phyloP scores from a whole-genome alignment of 1,140 invertebrate species.

The Cyclargus thomasi region DNA sequence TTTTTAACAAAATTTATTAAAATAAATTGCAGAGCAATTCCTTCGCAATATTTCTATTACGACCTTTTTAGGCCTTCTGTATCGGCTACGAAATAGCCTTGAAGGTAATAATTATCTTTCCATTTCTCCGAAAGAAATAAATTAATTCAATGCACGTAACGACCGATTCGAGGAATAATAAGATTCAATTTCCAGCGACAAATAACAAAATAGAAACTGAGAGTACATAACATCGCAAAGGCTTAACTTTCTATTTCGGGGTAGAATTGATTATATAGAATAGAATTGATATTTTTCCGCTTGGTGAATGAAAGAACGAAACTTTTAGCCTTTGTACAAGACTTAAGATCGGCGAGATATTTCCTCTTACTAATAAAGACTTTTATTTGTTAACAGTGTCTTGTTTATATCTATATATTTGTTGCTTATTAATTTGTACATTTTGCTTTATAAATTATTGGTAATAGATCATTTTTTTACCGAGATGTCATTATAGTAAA shows the following conservation, averaged over 20 bases:
- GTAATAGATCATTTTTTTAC: too few relatives aligned
- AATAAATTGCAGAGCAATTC: too few relatives aligned
- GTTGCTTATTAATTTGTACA: too few relatives aligned
- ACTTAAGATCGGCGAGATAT: too few relatives aligned
- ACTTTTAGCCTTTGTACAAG: neutral
- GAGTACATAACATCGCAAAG: neutral
- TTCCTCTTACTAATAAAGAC: too few relatives aligned
- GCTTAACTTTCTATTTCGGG: neutral
- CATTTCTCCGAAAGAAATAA: neutral
- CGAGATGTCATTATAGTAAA: too few relatives aligned
- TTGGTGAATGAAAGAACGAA: neutral
- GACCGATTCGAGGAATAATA: neutral
- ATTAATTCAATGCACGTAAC: neutral
- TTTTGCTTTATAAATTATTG: too few relatives aligned
- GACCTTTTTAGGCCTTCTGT: too few relatives aligned
- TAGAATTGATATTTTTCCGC: neutral
- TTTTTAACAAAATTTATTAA: too few relatives aligned
- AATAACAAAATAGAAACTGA: constrained; percentile 1
- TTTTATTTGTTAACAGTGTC: too few relatives aligned
- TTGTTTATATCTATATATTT: too few relatives aligned
- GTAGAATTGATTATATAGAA: neutral
- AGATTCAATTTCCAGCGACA: constrained; percentile 2
- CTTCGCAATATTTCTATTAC: too few relatives aligned
- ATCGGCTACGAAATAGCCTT: neutral
- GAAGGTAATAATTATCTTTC: neutral